phyloP scores from a whole-genome alignment of 2,113 vertebrate genomes.

The Thunnus maccoyii region DNA sequence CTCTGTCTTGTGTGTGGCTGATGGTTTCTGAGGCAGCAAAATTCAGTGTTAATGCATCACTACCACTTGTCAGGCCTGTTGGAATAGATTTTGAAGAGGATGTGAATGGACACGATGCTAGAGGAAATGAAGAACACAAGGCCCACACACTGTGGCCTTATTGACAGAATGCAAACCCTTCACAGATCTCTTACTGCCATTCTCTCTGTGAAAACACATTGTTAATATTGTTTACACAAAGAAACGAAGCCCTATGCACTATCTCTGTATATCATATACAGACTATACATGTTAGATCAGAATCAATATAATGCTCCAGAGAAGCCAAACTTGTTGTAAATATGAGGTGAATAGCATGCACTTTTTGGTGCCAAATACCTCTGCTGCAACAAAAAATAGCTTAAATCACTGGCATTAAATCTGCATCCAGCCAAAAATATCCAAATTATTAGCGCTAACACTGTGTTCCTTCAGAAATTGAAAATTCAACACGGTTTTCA shows the following conservation, averaged over 20 bases:
- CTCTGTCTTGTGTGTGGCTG: conserved; percentile 48
- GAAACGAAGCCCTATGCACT: neutral
- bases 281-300: no score
- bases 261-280: no score
- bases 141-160: conserved; percentile 36
- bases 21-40: conserved; percentile 70
- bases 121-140: conserved; percentile 59
- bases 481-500: conserved; percentile 15
- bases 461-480: neutral
- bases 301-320: neutral
- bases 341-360: neutral
- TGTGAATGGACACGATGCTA: conserved; percentile 68
- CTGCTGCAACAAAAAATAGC: neutral
- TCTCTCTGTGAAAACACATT: conserved; percentile 2
- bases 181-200: conserved; percentile 17
- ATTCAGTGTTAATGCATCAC: conserved; percentile 75
- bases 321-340: neutral
- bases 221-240: neutral
- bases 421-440: conserved; percentile 11
- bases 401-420: neutral
- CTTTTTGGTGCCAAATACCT: neutral
- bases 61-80: conserved; percentile 74
- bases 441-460: conserved; percentile 2
- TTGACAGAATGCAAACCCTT: conserved; percentile 34
- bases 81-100: conserved; percentile 74